These are phyloP conservation scores for Amphipyra berbera DNA, from an alignment of 2,888 invertebrate genomes.

Conservation along the genomic window DNA sequence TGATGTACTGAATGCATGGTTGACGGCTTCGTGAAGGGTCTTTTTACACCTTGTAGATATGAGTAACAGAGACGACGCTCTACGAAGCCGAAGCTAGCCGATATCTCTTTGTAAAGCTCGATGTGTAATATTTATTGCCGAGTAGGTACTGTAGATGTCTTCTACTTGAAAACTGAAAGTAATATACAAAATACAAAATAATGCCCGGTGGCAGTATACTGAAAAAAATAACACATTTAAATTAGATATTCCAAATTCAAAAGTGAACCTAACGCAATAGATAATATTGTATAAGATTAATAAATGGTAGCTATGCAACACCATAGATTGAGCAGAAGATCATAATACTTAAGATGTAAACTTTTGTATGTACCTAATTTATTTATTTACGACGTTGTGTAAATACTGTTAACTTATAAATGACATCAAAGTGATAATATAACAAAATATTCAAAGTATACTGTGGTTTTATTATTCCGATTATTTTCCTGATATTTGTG, in stretches of 20 bases:
- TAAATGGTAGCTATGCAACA: background rate
- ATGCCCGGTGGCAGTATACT: background rate
- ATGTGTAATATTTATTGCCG: too few species aligned
- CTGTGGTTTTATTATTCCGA: slow-evolving; percentile 20
- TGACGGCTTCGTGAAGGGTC: too few species aligned
- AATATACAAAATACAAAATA: too few species aligned
- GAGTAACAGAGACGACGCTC: too few species aligned
- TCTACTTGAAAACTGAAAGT: too few species aligned
- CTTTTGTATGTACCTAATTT: slow-evolving; percentile 47
- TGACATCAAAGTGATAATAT: slow-evolving; percentile 64
- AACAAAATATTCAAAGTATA: slow-evolving; percentile 50
- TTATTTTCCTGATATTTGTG: too few species aligned
- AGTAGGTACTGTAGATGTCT: too few species aligned
- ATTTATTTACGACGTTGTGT: slow-evolving; percentile 52
- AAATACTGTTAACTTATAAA: slow-evolving; percentile 62
- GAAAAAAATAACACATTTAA: too few species aligned
- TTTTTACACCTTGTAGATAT: too few species aligned
- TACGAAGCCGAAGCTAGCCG: too few species aligned
- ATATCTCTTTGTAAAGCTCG: too few species aligned
- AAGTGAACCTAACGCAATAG: background rate
- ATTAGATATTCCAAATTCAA: background rate
- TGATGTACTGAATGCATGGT: too few species aligned
- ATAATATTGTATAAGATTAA: slow-evolving; percentile 8
- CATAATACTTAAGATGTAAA: slow-evolving; percentile 35
- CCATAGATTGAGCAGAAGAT: slow-evolving; percentile 24